phyloP scores from a whole-genome alignment of 2,113 vertebrate species.

The Fukomys damarensis region DNA sequence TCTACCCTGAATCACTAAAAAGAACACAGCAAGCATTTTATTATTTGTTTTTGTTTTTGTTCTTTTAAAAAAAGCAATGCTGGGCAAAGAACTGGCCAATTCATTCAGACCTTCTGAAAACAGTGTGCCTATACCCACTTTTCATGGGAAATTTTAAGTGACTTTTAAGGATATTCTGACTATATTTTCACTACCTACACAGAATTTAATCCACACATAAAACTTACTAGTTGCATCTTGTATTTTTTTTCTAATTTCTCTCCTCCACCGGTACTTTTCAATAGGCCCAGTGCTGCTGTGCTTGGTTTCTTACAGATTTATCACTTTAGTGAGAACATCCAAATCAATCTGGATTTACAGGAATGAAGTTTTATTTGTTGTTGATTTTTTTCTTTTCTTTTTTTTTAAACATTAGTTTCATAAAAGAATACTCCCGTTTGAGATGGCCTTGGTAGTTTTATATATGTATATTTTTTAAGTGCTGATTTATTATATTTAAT shows the following conservation, averaged over 20 bases:
- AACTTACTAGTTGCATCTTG: not conserved
- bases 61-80: not conserved
- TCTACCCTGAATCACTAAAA: not conserved
- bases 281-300: no score
- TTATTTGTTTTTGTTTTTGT: no score
- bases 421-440: conserved; percentile 50
- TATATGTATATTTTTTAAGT: conserved; percentile 15
- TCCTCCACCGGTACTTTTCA: not conserved
- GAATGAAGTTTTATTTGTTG: conserved; percentile 17
- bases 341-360: not conserved
- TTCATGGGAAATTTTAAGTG: not conserved
- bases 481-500: conserved; percentile 70
- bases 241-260: not conserved
- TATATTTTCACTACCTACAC: not conserved
- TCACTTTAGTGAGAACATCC: conserved; percentile 55
- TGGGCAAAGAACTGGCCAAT: not conserved
- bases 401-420: conserved; percentile 43
- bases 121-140: not conserved
- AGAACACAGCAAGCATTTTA: not conserved
- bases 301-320: not conserved
- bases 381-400: conserved; percentile 5
- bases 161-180: not conserved
- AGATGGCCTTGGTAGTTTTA: conserved; percentile 54
- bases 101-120: not conserved
- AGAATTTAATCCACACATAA: not conserved